These are phyloP conservation scores for Auanema sp. DNA, from an alignment of 2,888 invertebrate genomes.

Conservation along the genomic window DNA sequence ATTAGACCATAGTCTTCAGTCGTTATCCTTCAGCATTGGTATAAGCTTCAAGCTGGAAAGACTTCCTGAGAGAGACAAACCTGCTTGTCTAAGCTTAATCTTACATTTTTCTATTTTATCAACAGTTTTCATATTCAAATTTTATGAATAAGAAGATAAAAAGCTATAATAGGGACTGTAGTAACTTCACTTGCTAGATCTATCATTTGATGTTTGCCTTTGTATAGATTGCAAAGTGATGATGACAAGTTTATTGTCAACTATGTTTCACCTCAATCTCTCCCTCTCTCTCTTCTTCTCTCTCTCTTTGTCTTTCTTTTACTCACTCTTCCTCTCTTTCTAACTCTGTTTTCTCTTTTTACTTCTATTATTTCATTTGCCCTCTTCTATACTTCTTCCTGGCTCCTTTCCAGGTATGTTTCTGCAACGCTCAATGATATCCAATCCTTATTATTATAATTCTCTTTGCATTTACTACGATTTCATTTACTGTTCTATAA, in stretches of 20 bases:
- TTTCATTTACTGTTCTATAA: too few species aligned
- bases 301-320: conserved; percentile 2
- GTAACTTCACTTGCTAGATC: neutral
- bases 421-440: neutral
- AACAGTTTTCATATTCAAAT: neutral
- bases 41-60: neutral
- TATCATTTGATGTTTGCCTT: neutral
- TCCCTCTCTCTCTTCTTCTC: conserved; percentile 3
- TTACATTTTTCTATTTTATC: neutral
- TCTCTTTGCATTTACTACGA: too few species aligned
- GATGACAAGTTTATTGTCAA: conserved; percentile 2
- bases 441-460: too few species aligned
- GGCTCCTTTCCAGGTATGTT: conserved; percentile 1
- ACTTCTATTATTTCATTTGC: conserved; percentile 5
- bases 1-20: too few species aligned
- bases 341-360: conserved; percentile 9
- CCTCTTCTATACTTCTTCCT: conserved; percentile 8
- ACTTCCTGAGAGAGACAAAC: too few species aligned
- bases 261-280: conserved; percentile 4
- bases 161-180: neutral
- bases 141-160: conserved; percentile 1
- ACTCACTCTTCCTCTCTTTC: conserved; percentile 18
- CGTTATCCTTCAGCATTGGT: neutral
- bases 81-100: neutral
- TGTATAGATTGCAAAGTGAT: neutral